These are phyloP conservation scores for Thelaira solivaga DNA, from an alignment of 2,888 invertebrate genomes.

Conservation along the genomic window DNA sequence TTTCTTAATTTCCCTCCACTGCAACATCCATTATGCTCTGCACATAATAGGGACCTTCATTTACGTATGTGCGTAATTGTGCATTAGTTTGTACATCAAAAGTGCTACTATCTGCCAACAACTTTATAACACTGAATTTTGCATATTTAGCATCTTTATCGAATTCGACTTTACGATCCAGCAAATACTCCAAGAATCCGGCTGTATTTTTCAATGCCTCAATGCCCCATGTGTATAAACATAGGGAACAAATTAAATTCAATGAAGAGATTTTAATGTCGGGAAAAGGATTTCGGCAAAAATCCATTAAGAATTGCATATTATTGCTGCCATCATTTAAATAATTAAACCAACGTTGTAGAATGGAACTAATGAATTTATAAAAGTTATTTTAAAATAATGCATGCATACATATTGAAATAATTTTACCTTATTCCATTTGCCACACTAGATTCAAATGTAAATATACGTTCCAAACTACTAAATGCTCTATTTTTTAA, in stretches of 20 bases:
- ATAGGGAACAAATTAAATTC: conserved; percentile 82
- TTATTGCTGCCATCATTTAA: conserved; percentile 78
- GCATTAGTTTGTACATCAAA: conserved; percentile 81
- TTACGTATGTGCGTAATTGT: conserved; percentile 83
- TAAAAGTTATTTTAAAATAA: not conserved
- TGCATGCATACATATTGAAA: not conserved
- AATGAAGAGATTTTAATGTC: conserved; percentile 86
- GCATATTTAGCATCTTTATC: conserved; percentile 80
- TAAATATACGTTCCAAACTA: conserved; percentile 81
- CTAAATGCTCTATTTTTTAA: conserved; percentile 83
- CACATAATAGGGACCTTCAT: conserved; percentile 88
- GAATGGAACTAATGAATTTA: conserved; percentile 77
- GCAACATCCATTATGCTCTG: conserved; percentile 85
- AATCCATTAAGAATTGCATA: conserved; percentile 78
- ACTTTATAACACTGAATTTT: conserved; percentile 85
- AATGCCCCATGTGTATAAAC: conserved; percentile 88
- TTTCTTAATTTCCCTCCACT: conserved; percentile 80
- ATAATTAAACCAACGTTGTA: conserved; percentile 81
- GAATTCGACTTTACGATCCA: conserved; percentile 85
- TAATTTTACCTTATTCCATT: conserved; percentile 73
- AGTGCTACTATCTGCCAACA: conserved; percentile 79
- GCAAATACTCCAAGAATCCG: conserved; percentile 85
- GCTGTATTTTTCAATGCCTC: conserved; percentile 84
- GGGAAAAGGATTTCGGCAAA: conserved; percentile 87
- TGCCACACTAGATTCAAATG: conserved; percentile 76